Evolutionary conservation across 37 sponge, comb jelly and placozoan species (phyloP).

Genomic region (Oopsacas minuta): DNA sequence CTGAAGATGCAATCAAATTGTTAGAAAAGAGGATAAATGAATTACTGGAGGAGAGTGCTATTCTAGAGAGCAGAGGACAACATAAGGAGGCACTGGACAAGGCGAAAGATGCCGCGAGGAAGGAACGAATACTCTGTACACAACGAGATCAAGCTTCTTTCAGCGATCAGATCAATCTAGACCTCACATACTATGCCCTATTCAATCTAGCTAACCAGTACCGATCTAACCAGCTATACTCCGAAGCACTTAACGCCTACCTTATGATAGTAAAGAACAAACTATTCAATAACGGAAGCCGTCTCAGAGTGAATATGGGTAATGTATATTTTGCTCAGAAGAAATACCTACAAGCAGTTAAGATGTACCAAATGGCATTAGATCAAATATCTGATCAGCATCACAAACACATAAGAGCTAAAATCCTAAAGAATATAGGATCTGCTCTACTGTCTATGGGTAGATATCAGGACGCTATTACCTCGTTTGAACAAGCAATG

Average conservation of each 20-base stretch:
- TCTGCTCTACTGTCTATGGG: slow-evolving; percentile 76
- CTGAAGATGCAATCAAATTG: slow-evolving; percentile 66
- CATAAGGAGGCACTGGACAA: slow-evolving; percentile 79
- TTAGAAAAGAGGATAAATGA: slow-evolving; percentile 71
- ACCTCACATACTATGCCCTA: slow-evolving; percentile 87
- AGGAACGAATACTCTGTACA: slow-evolving; percentile 74
- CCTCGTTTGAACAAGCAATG: slow-evolving; percentile 84
- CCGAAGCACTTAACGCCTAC: slow-evolving; percentile 84
- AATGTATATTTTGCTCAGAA: slow-evolving; percentile 86
- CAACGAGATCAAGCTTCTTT: slow-evolving; percentile 55
- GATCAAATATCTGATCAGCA: slow-evolving; percentile 74
- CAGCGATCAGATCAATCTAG: slow-evolving; percentile 66
- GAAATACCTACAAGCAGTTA: slow-evolving; percentile 84
- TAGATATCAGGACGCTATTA: slow-evolving; percentile 83
- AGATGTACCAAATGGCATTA: slow-evolving; percentile 94
- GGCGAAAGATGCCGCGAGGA: slow-evolving; percentile 81
- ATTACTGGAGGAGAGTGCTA: slow-evolving; percentile 77
- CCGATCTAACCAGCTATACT: slow-evolving; percentile 52
- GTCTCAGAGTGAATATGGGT: slow-evolving; percentile 92
- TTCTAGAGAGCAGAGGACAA: slow-evolving; percentile 47
- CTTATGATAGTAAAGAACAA: slow-evolving; percentile 92
- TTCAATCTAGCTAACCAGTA: slow-evolving; percentile 86
- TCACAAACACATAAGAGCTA: slow-evolving; percentile 48
- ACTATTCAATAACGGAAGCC: slow-evolving; percentile 71
- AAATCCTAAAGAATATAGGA: slow-evolving; percentile 87